A percentile compares a stretch with the other conserved stretches of the same genome.
These are phyloP conservation scores for Scolanthus callimorphus DNA, from an alignment of 92 coral and sea anemone species.

Conservation along the genomic window DNA sequence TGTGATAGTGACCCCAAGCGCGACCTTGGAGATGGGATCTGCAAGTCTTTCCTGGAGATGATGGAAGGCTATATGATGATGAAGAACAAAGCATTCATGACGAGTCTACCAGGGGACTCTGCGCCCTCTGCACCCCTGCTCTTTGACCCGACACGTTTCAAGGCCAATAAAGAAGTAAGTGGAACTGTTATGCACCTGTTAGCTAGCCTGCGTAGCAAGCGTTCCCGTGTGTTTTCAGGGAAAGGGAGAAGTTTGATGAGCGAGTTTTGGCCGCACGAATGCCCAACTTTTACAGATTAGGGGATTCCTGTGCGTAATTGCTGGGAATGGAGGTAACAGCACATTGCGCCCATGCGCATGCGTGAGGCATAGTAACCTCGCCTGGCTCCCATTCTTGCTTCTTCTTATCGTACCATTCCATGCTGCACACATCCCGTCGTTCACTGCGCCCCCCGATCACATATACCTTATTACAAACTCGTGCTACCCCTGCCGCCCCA, in stretches of 20 bases:
- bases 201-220: too few species aligned
- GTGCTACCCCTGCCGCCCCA: constrained; percentile 69
- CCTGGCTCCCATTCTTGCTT: constrained; percentile 27
- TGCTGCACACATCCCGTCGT: constrained; percentile 24
- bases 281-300: too few species aligned
- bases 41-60: constrained; percentile 69
- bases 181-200: too few species aligned
- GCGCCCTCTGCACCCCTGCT: constrained; percentile 37
- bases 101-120: constrained; percentile 29
- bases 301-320: neutral
- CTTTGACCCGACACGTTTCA: constrained; percentile 82
- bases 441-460: constrained; percentile 66
- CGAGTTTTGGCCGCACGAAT: too few species aligned
- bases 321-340: constrained; percentile 10
- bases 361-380: constrained; percentile 34
- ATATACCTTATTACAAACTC: constrained; percentile 42
- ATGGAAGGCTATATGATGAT: constrained; percentile 77
- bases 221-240: too few species aligned
- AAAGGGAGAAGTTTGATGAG: too few species aligned
- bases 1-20: constrained; percentile 58
- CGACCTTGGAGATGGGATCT: constrained; percentile 66
- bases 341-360: constrained; percentile 66
- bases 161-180: constrained; percentile 90
- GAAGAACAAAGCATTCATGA: constrained; percentile 42
- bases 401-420: constrained; percentile 64